Evolutionary conservation across 1,140 invertebrate species (phyloP).

Genomic region (Bradysia coprophila): DNA sequence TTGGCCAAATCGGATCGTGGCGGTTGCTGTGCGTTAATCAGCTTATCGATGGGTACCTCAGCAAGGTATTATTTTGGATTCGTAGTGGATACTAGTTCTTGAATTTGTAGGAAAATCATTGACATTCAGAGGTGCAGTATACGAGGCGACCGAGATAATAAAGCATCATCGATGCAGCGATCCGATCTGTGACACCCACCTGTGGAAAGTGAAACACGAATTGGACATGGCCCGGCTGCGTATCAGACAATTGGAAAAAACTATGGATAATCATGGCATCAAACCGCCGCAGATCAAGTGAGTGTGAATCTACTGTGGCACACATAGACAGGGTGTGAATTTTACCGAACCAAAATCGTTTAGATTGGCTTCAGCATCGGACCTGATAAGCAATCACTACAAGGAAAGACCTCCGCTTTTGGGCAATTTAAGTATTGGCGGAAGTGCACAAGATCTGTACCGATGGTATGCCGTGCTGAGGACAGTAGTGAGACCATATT

Average conservation of each 20-base stretch:
- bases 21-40: constrained; percentile 79
- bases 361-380: constrained; percentile 24
- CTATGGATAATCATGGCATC: constrained; percentile 61
- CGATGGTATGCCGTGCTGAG: constrained; percentile 21
- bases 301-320: too few relatives aligned
- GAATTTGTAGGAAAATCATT: constrained; percentile 59
- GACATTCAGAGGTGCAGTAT: constrained; percentile 75
- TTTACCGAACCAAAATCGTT: too few relatives aligned
- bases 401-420: constrained; percentile 21
- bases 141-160: constrained; percentile 45
- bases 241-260: constrained; percentile 67
- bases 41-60: constrained; percentile 47
- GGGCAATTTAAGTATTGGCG: constrained; percentile 22
- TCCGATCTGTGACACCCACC: constrained; percentile 61
- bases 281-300: constrained; percentile 45
- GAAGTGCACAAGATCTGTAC: constrained; percentile 27
- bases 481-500: background rate
- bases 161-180: constrained; percentile 50
- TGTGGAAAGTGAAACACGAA: constrained; percentile 80
- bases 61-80: constrained; percentile 1
- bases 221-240: constrained; percentile 66
- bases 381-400: constrained; percentile 20
- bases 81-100: constrained; percentile 9
- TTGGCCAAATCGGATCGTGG: constrained; percentile 74
- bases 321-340: too few relatives aligned